Percentiles rank a stretch among this genome's conserved stretches.
Conservation (phyloP, 2,888 invertebrate genomes). For the Ectobius pallidus region DNA sequence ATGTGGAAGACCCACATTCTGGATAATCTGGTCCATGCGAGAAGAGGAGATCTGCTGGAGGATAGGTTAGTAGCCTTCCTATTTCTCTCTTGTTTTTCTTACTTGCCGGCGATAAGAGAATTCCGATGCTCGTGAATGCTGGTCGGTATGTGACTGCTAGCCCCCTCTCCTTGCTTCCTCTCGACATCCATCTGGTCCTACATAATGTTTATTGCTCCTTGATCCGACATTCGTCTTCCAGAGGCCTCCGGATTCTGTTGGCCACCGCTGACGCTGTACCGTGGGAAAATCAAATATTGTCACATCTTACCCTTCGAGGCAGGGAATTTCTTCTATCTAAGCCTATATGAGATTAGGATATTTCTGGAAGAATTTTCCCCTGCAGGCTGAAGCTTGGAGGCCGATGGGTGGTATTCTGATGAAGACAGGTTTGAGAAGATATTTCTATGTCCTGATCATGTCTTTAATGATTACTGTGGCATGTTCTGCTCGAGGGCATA, state of each 20-base stretch:
- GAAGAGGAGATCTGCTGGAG: neutral
- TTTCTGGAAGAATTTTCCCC: too few relatives aligned
- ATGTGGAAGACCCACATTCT: too few relatives aligned
- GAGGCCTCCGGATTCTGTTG: constrained; percentile 19
- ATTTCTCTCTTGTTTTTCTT: neutral
- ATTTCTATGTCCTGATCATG: too few relatives aligned
- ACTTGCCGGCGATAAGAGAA: constrained; percentile 24
- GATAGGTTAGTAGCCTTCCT: constrained; percentile 10
- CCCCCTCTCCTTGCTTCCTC: constrained; percentile 3
- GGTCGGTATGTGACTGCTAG: constrained; percentile 28
- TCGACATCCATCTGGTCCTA: constrained; percentile 37
- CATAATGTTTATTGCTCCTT: constrained; percentile 39
- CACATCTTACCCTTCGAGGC: constrained; percentile 21
- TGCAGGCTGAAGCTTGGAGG: too few relatives aligned
- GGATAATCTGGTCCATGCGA: too few relatives aligned
- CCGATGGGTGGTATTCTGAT: too few relatives aligned
- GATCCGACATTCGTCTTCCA: constrained; percentile 39
- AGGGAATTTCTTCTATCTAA: too few relatives aligned
- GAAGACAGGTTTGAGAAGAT: too few relatives aligned
- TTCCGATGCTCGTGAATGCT: constrained; percentile 16
- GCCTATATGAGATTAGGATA: too few relatives aligned
- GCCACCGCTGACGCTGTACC: constrained; percentile 17
- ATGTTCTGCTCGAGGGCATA: too few relatives aligned
- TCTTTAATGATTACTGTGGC: too few relatives aligned
- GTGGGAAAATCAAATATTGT: constrained; percentile 35